Evolutionary conservation across 2,113 vertebrate genomes (phyloP).

Genomic region (cat (Felis catus)): F.catus_Fca126_mat1.0 CM031414.1:132525501-132526000

Average conservation of each 20-base stretch:
- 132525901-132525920: fast-evolving
- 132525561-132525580: background rate
- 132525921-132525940: background rate
- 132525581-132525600: background rate
- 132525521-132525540: background rate
- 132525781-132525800: no score
- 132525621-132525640: no score
- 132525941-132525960: fast-evolving
- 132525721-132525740: no score
- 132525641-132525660: no score
- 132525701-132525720: no score
- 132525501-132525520: background rate
- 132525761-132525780: no score
- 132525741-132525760: no score
- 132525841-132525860: background rate
- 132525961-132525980: background rate
- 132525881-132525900: background rate
- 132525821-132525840: background rate
- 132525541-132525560: background rate
- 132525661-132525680: no score
- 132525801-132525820: background rate
- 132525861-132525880: background rate
- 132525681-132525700: no score
- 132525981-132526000: background rate
- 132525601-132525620: no score